Percentiles rank a stretch among this genome's conserved stretches.
Conservation (phyloP, 2,888 invertebrate species). For the Nomada ruficornis region DNA sequence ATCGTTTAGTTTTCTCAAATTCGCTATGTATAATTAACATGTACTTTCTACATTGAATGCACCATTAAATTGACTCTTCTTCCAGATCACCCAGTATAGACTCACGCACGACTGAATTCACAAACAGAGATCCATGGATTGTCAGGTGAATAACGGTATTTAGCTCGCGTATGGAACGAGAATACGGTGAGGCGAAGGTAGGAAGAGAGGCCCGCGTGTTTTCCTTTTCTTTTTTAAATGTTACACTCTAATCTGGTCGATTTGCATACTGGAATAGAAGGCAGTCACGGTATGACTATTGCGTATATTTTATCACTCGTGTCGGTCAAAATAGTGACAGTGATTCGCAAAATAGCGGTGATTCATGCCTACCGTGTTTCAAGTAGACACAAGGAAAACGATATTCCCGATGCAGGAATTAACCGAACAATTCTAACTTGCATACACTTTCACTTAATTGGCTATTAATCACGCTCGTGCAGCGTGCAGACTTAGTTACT, state of each 20-base stretch:
- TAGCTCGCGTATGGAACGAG: neutral
- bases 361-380: neutral
- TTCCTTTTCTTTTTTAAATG: conserved; percentile 13
- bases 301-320: neutral
- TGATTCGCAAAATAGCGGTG: neutral
- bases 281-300: neutral
- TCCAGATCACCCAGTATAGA: neutral
- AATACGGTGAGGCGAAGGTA: neutral
- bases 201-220: neutral
- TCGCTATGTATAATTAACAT: too few species aligned
- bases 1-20: too few species aligned
- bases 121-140: conserved; percentile 38
- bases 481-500: neutral
- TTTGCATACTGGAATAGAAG: conserved; percentile 24
- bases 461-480: neutral
- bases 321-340: neutral
- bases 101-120: conserved; percentile 21
- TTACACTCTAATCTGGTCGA: conserved; percentile 1
- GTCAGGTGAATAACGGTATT: conserved; percentile 37
- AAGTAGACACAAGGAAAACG: neutral
- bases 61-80: neutral
- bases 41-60: too few species aligned
- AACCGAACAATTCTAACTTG: neutral
- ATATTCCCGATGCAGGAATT: conserved; percentile 3
- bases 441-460: conserved; percentile 1